phyloP scores from a whole-genome alignment of 2,888 invertebrate species.

The Erynnis tages region DNA sequence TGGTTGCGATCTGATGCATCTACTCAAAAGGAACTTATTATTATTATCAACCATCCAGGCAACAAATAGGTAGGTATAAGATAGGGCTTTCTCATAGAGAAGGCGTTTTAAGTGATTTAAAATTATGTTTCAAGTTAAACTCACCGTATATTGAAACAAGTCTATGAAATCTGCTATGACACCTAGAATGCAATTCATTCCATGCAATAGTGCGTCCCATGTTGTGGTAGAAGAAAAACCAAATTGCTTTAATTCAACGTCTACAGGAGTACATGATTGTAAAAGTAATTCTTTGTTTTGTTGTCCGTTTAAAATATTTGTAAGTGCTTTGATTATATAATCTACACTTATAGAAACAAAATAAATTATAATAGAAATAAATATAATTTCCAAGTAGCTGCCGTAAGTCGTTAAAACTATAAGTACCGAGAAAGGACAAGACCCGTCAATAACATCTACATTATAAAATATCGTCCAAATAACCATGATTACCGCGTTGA shows the following conservation, averaged over 20 bases:
- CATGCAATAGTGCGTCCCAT: slow-evolving; percentile 34
- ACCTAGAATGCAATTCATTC: slow-evolving; percentile 45
- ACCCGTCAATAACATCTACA: slow-evolving; percentile 35
- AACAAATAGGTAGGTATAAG: no score
- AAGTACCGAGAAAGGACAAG: slow-evolving; percentile 36
- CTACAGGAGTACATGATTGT: not conserved
- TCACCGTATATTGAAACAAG: slow-evolving; percentile 34
- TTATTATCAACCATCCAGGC: no score
- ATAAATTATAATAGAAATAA: slow-evolving; percentile 42
- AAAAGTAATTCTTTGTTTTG: not conserved
- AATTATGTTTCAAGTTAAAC: not conserved
- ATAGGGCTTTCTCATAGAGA: no score
- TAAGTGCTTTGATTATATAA: slow-evolving; percentile 44
- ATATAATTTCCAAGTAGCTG: slow-evolving; percentile 41
- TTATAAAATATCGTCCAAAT: slow-evolving; percentile 39
- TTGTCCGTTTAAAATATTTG: slow-evolving; percentile 26
- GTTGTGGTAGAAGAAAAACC: slow-evolving; percentile 25
- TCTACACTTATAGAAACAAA: slow-evolving; percentile 43
- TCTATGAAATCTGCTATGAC: slow-evolving; percentile 46
- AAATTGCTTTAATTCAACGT: not conserved
- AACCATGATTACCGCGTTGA: slow-evolving; percentile 22
- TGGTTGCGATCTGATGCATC: no score
- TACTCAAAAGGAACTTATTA: no score
- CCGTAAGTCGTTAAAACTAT: slow-evolving; percentile 36
- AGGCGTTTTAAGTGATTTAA: no score